phyloP scores from a whole-genome alignment of 2,113 vertebrate genomes.

The Triplophysa dalaica region DNA sequence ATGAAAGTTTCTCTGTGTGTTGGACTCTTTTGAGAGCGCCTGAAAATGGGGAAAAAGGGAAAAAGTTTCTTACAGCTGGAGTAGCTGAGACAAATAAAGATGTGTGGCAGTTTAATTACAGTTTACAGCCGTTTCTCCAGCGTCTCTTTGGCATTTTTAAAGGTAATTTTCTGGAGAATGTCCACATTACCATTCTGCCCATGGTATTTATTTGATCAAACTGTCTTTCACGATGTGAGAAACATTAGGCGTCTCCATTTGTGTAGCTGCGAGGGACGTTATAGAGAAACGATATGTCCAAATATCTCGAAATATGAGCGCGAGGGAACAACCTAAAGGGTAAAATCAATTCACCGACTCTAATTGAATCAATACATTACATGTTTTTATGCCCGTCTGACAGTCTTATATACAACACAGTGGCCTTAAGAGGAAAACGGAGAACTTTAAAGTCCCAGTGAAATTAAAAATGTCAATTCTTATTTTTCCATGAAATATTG shows the following conservation, averaged over 20 bases:
- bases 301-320: slow-evolving; percentile 1
- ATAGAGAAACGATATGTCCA: background rate
- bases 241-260: slow-evolving; percentile 22
- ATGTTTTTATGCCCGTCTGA: slow-evolving; percentile 16
- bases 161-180: background rate
- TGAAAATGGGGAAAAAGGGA: too few relatives aligned
- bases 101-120: slow-evolving; percentile 3
- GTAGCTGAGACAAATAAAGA: background rate
- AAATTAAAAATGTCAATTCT: too few relatives aligned
- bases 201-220: slow-evolving; percentile 16
- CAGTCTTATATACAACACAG: slow-evolving; percentile 15
- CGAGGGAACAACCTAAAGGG: slow-evolving; percentile 8
- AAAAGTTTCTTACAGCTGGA: too few relatives aligned
- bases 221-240: slow-evolving; percentile 8
- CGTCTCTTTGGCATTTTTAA: slow-evolving; percentile 3
- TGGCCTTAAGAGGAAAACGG: background rate
- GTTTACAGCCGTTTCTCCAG: background rate
- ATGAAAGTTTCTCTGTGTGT: too few relatives aligned
- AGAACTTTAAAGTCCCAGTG: background rate
- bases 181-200: slow-evolving; percentile 1
- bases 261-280: slow-evolving; percentile 17
- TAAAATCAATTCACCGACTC: slow-evolving; percentile 25
- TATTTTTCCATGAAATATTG: too few relatives aligned
- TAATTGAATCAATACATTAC: slow-evolving; percentile 27
- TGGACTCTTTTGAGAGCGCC: too few relatives aligned